Base-by-base conservation (phyloP, 2,888 invertebrate genomes). In the Andrena hattorfiana region DNA sequence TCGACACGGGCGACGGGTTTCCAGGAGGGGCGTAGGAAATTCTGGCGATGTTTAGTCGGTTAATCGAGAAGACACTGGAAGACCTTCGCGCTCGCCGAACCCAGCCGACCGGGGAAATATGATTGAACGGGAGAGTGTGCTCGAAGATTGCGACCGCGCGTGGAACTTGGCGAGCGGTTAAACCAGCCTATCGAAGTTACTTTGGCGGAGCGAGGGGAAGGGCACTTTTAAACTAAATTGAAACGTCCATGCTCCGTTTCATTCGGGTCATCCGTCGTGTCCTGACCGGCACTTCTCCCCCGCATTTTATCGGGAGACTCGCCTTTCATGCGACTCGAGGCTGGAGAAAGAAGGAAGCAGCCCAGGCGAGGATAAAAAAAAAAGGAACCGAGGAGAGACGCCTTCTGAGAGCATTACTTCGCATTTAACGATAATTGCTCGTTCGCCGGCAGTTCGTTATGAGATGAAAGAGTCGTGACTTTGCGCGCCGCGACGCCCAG, bases 361-460 rank as follows among this genome's bases (percentile, higher is more conserved):
- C 49, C 7, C 26, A 20, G 28, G 7, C 16, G 42, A 42, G 42
- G 4, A 42, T 42, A 16, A 16, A 16, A 42, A 42, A 42, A 16
- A 4, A 16, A 1, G 68, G 59, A 69, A 42, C 35, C 1, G 30
- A 60, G 26, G 7, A 13, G 60, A 30, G 72, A 28, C n/a, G 64
- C 67, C 70, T 62, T 48, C 56, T 62, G 71, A 80, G 66, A 54
- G 76, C 76, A 83, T 79, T 82, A 74, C 83, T 70, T 35, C 59
- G 78, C 83, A 70, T 83, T 84, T 79, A 83, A 77, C 73, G 77
- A 83, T 84, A 77, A 85, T 85, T 81, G 69, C 64, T 84, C 84
- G 62, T 81, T 85, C 81, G 62, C 70, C 59, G 66, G 60, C 48
- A 71, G 67, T 77, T 74, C 71, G 66, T 83, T 75, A 60, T 59